Percentiles rank a stretch among this genome's conserved stretches.
Conservation (phyloP, 2,113 vertebrate species). For the Cromileptes altivelis region DNA sequence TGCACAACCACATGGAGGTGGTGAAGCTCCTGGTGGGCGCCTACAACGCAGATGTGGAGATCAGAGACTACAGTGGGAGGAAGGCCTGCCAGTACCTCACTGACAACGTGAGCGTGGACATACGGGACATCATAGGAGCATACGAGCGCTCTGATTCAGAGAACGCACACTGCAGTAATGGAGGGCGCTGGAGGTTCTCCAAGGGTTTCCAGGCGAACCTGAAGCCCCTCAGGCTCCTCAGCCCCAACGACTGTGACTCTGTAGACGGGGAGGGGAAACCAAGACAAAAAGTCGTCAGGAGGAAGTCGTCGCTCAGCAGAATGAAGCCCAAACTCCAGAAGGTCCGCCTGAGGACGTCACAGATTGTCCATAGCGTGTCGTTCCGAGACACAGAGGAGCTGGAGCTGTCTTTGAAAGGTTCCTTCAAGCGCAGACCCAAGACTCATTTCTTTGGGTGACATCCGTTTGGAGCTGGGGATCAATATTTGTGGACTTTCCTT, state of each 20-base stretch:
- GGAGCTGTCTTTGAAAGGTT: background rate
- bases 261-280: background rate
- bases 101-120: slow-evolving; percentile 80
- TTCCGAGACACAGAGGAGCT: slow-evolving; percentile 30
- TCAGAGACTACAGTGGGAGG: slow-evolving; percentile 92
- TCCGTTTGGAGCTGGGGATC: background rate
- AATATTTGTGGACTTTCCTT: too few relatives aligned
- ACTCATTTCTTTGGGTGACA: slow-evolving; percentile 70
- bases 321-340: slow-evolving; percentile 69
- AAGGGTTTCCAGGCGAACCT: slow-evolving; percentile 71
- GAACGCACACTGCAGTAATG: background rate
- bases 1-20: slow-evolving; percentile 92
- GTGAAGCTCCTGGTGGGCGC: slow-evolving; percentile 93
- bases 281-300: slow-evolving; percentile 32
- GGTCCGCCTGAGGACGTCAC: slow-evolving; percentile 56
- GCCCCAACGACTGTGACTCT: slow-evolving; percentile 30
- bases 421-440: slow-evolving; percentile 60
- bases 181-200: slow-evolving; percentile 67
- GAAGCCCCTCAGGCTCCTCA: slow-evolving; percentile 48
- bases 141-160: slow-evolving; percentile 54
- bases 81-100: slow-evolving; percentile 92
- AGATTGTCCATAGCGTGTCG: slow-evolving; percentile 71
- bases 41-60: slow-evolving; percentile 91
- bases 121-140: slow-evolving; percentile 88
- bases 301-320: slow-evolving; percentile 71